Conservation (phyloP, 2,113 vertebrate species). For the Drymodes brunneopygia region DNA sequence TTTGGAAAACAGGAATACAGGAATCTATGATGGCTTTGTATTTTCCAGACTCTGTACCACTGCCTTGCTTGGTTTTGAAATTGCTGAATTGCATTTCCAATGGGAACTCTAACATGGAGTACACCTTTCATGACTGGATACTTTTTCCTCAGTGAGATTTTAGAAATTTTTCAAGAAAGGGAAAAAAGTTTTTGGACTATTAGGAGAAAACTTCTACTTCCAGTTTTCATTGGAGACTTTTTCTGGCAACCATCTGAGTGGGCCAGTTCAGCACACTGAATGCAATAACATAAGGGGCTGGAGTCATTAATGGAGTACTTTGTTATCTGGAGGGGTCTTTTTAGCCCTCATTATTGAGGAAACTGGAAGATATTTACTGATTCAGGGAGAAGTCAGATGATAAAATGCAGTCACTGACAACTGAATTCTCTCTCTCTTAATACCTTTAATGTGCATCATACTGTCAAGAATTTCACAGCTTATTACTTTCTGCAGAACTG, state of each 20-base stretch:
- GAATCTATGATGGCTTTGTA: background rate
- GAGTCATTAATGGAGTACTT: background rate
- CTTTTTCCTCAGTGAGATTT: background rate
- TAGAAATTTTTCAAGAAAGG: background rate
- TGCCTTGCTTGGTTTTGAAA: background rate
- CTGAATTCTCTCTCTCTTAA: background rate
- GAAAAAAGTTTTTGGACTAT: background rate
- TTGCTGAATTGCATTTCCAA: background rate
- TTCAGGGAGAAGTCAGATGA: background rate
- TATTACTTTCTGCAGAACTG: background rate
- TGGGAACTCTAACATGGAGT: background rate
- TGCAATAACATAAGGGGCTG: background rate
- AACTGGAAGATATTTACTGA: background rate
- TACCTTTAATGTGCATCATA: background rate
- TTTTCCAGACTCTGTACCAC: background rate
- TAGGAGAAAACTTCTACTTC: background rate
- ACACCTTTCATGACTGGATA: background rate
- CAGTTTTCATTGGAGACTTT: background rate
- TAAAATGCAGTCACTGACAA: background rate
- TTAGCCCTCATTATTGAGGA: background rate
- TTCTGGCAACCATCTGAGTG: background rate
- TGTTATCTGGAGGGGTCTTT: background rate
- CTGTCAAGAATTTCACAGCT: background rate
- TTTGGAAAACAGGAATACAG: background rate
- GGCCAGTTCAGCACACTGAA: background rate